These are phyloP conservation scores for Romanogobio albipinnatus DNA, from an alignment of 2,113 vertebrate species.

Conservation along the genomic window DNA sequence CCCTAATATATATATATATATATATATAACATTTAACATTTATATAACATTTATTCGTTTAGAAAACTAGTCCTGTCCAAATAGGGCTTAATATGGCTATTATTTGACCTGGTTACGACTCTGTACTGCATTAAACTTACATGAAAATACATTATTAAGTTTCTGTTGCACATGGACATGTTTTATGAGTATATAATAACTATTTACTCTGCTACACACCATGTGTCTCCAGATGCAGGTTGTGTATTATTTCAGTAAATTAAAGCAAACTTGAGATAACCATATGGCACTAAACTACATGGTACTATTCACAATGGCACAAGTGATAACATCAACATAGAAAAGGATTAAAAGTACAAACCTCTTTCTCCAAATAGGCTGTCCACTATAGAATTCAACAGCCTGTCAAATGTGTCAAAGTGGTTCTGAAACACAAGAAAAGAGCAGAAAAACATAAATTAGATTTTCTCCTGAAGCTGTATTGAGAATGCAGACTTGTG, in stretches of 20 bases:
- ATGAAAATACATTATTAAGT: background rate
- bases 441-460: background rate
- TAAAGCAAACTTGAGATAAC: background rate
- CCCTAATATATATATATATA: too few relatives aligned
- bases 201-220: background rate
- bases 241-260: background rate
- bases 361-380: conserved; percentile 58
- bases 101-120: background rate
- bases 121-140: background rate
- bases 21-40: too few relatives aligned
- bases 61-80: too few relatives aligned
- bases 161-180: background rate
- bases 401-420: conserved; percentile 40
- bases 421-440: conserved; percentile 47
- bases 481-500: conserved; percentile 1
- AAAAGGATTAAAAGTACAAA: conserved; percentile 24
- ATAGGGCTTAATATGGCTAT: background rate
- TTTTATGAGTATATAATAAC: background rate
- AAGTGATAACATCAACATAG: background rate
- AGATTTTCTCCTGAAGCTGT: background rate
- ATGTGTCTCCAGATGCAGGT: background rate
- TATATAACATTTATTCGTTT: too few relatives aligned
- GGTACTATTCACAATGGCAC: background rate
- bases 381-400: conserved; percentile 53
- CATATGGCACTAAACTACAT: background rate